Base-by-base conservation (phyloP, 2,113 vertebrate genomes). In the Pelecanoides urinatrix region DNA sequence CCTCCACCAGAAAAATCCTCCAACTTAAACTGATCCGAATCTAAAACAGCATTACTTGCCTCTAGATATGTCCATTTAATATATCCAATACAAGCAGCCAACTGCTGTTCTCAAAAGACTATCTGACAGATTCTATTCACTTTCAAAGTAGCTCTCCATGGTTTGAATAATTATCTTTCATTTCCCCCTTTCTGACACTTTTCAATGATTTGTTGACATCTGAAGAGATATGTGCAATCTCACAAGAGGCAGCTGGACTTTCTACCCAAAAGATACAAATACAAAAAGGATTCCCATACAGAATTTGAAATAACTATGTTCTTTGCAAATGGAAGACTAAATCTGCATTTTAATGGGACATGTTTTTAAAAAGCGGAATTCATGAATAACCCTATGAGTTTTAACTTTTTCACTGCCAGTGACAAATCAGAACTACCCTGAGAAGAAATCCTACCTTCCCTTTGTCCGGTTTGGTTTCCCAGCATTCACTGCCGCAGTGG, bases 61-160 rank as follows among this genome's bases (percentile, higher is more conserved):
- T 97, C 96, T 92, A 95, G 97, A 98, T 97, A 96, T 97, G 97
- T 96, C 97, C 97, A 97, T 98, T 98, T 98, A 97, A 98, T 98
- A 97, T 89, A 96, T 90, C 97, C 97, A 86, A 67, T 77, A 95
- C 96, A 94, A 95, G 97, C 98, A 97, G 97, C 97, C 98, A 97
- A 97, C 97, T 98, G 97, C 98, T 97, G 97, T 92, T 98, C 97
- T 98, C 98, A 98, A 98, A 98, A 97, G 98, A 97, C 94, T 72
- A 97, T 97, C 98, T 98, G 98, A 98, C 98, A 98, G 98, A 96
- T 98, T 96, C 98, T 98, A 98, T 98, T 98, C 97, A 98, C 97
- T 98, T 98, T 98, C 98, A 98, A 98, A 98, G 98, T 91, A 98
- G 97, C 97, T 98, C 97, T 98, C 98, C 96, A 96, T 50, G 96